Evolutionary conservation across 2,888 invertebrate genomes (phyloP), one percentile per base, ranked within the genome.

Genomic region (Glaucopsyche alexis): DNA sequence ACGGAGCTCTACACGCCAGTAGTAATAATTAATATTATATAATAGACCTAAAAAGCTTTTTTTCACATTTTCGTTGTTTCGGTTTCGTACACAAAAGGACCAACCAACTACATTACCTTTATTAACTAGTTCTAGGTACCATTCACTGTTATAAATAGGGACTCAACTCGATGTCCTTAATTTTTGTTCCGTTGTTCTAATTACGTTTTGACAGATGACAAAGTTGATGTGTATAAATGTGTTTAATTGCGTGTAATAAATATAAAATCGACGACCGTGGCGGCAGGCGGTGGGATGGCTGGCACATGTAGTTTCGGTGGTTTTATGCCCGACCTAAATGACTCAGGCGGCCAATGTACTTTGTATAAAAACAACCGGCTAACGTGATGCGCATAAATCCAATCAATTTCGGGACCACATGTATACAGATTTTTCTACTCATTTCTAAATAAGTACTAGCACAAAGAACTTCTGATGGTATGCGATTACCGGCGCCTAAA

Each of bases 251-350:
- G 14, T 67, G 50, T 52, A 72, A 65, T 50, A 65, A 50, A 65
- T 65, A 72, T 47, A 72, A 66, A 50, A 72, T 50, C 38, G 50
- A 42, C 66, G 66, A 52, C 66, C 66, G 67, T 72, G 50, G 50
- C 49, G 13, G 45, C 45, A 9, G 13, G 38, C 66, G 49, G 72
- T 71, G 71, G 66, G 42, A 66, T 52, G 65, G 72, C 66, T 66
- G 52, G 66, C 72, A 72, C 66, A 72, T 55, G 50, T 72, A 66
- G 67, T 55, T 70, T 75, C 65, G 74, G 74, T 75, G 71, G 77
- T 81, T 85, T 84, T 83, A 85, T 82, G 84, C 78, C 75, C 84
- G 88, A 86, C 89, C 89, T 80, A 87, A 80, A 81, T 83, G 85
- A 85, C 77, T 85, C 84, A 75, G 49, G 74, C 79, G 86, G 84